Evolutionary conservation across 2,797 vertebrate genomes (phyloP).

Genomic region (Pipistrellus kuhlii): DNA sequence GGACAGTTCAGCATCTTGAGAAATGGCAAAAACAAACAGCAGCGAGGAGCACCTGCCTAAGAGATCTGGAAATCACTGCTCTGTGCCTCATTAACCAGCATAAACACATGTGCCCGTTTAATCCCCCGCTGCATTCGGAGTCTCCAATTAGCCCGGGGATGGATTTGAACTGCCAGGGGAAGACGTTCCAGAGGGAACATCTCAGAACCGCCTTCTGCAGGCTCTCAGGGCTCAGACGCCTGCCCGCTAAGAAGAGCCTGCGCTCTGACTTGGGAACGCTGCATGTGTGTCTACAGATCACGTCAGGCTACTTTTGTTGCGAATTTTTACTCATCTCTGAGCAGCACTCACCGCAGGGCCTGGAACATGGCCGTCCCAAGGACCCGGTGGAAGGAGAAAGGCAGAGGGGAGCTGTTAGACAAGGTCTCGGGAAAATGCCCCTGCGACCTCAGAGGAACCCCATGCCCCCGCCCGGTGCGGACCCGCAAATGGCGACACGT

Average conservation of each 20-base stretch:
- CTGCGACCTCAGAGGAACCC: background rate
- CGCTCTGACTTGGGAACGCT: background rate
- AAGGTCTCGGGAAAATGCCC: background rate
- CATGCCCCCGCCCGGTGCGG: background rate
- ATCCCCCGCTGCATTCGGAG: constrained; percentile 67
- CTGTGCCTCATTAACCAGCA: constrained; percentile 75
- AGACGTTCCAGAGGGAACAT: constrained; percentile 10
- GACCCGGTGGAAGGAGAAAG: background rate
- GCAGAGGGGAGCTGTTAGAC: background rate
- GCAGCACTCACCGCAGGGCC: background rate
- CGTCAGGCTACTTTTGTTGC: background rate
- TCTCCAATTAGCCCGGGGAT: constrained; percentile 58
- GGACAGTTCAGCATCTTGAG: constrained; percentile 67
- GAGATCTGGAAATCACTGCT: constrained; percentile 71
- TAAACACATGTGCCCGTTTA: constrained; percentile 71
- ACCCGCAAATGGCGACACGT: background rate
- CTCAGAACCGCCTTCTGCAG: background rate
- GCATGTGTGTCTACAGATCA: background rate
- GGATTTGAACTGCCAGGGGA: constrained; percentile 32
- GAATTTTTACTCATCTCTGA: background rate
- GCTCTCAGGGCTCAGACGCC: background rate
- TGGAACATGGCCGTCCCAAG: background rate
- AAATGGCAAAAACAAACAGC: constrained; percentile 79
- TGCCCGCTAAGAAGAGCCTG: background rate
- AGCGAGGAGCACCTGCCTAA: constrained; percentile 75